Evolutionary conservation across 2,888 invertebrate genomes (phyloP), one percentile per base, ranked within the genome.

Genomic region (Tanypteryx hageni): DNA sequence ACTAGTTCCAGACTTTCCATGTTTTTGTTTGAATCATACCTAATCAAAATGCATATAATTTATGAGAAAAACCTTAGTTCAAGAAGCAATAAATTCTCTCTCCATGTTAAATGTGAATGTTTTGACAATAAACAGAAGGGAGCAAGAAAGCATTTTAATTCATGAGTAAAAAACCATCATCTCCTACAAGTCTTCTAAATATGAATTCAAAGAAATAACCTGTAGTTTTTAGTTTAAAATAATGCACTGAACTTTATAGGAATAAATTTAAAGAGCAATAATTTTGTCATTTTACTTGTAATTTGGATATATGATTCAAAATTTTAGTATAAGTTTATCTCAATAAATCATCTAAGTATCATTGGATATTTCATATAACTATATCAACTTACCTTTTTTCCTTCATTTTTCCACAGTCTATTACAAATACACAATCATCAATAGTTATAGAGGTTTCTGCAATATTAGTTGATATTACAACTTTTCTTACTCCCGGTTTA

Each of bases 381-480:
- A 76, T 13, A 68, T 58, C 58, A 84, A 93, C 93, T 93, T 93
- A 96, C 96, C 96, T 96, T 94, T 98, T 98, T 95, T 99, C 98
- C 95, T 98, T 99, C 97, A 99, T 99, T 95, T 98, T 96, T 0
- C 99, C 99, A 92, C 97, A 97, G 95, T 99, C 99, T 83, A 99
- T 96, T 0, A 99, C 99, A 94, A 98, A 99, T 0, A 99, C 98
- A 94, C 99, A 99, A 95, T 99, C 99, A 94, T 99, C 98, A 93
- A 99, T 99, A 10, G 99, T 99, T 11, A 99, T 97, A 0, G 99
- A 99, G 0, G 99, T 99, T 95, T 99, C 99, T 0, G 99, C 99
- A 93, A 99, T 98, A 94, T 99, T 99, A 0, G 99, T 99, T 14
- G 96, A 95, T 0, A 99, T 95, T 0, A 98, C 97, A 93, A 99